Evolutionary conservation across 1,140 invertebrate genomes (phyloP).

Genomic region (Cryptotermes secundus): DNA sequence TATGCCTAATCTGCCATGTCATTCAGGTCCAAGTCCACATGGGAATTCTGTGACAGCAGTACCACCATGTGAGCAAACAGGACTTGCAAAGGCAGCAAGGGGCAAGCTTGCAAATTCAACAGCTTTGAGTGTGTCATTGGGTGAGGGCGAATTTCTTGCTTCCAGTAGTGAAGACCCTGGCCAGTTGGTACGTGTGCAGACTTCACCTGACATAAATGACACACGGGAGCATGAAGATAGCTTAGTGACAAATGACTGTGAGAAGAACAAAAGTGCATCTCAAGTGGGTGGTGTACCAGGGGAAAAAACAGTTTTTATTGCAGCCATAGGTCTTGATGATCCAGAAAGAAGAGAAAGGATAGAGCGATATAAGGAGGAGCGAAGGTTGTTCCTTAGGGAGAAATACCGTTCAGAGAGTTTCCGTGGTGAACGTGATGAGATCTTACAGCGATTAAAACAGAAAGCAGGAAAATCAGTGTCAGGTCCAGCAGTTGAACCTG

Average conservation of each 20-base stretch:
- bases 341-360: slow-evolving; percentile 70
- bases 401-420: slow-evolving; percentile 85
- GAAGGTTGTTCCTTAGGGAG: slow-evolving; percentile 80
- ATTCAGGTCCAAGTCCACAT: neutral
- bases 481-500: slow-evolving; percentile 23
- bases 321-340: slow-evolving; percentile 52
- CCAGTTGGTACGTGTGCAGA: slow-evolving; percentile 47
- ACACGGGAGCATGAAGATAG: slow-evolving; percentile 48
- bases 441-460: slow-evolving; percentile 32
- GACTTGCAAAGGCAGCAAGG: slow-evolving; percentile 44
- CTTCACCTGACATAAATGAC: slow-evolving; percentile 41
- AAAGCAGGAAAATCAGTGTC: slow-evolving; percentile 30
- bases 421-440: slow-evolving; percentile 43
- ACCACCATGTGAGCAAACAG: slow-evolving; percentile 56
- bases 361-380: slow-evolving; percentile 88
- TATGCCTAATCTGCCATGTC: neutral
- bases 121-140: slow-evolving; percentile 68
- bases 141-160: slow-evolving; percentile 66
- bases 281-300: neutral
- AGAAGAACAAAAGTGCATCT: neutral
- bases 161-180: slow-evolving; percentile 54
- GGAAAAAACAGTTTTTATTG: neutral
- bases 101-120: slow-evolving; percentile 25
- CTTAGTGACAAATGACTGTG: neutral
- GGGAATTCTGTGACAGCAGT: slow-evolving; percentile 40